Evolutionary conservation across 2,797 vertebrate genomes (phyloP), one percentile per base, ranked within the genome.

Genomic region (Scleropages formosus): DNA sequence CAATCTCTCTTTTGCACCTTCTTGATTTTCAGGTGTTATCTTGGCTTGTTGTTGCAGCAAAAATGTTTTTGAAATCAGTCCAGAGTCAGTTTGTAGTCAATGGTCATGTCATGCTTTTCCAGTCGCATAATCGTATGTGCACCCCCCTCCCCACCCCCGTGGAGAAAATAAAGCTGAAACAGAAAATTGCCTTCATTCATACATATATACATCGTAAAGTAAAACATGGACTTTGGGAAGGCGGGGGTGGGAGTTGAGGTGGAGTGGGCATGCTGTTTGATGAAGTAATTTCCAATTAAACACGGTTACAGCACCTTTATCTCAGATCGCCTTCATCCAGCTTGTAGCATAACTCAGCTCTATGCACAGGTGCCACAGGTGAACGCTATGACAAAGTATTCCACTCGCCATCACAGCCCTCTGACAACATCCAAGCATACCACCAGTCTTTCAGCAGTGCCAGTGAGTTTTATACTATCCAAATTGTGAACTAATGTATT

Each of bases 401-500:
- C 66, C 47, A 4, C 27, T 44, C 26, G 39, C 59, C n/a, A 27
- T 44, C 26, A 53, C 18, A 56, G 75, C 20, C 26, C 47, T 46
- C 46, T 0, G 13, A 6, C 39, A 61, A 62, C 22, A 18, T 46
- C 20, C 18, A 58, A 44, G 24, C 46, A 22, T 62, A 72, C 72
- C 58, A 49, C 16, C 15, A 22, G n/a, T n/a, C n/a, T n/a, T n/a
- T 73, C 75, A 60, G 74, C 84, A 49, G 27, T 63, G 74, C 78
- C 81, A 63, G 77, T 67, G 75, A 75, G 53, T 79, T 78, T 77
- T 82, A 81, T 74, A 64, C 67, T 58, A 51, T 85, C 83, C 82
- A 83, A 87, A 86, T 82, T 83, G 82, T 82, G 74, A 56, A 62
- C 87, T 88, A 73, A 88, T 87, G 88, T 85, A 66, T 82, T 65